Percentiles rank a stretch among this genome's conserved stretches.
Conservation (phyloP, 2,113 vertebrate species). For the Mormyrus lacerda region DNA sequence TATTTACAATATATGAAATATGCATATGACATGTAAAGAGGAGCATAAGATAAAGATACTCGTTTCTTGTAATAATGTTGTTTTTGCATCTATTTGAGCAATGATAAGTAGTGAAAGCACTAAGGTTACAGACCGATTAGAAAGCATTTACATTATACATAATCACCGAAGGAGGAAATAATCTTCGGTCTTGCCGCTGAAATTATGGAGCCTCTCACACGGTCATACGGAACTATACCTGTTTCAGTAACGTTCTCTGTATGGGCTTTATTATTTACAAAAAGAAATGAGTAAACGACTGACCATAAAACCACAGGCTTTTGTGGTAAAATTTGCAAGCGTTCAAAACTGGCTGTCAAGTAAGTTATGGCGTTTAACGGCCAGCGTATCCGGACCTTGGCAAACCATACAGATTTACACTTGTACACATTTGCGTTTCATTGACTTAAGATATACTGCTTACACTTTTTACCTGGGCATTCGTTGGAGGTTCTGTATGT, state of each 20-base stretch:
- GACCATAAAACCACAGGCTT: background rate
- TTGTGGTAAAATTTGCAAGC: background rate
- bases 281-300: background rate
- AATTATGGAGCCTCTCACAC: background rate
- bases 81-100: background rate
- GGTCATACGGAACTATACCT: background rate
- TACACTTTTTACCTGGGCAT: background rate
- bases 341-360: background rate
- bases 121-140: background rate
- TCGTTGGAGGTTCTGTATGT: background rate
- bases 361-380: background rate
- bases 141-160: background rate
- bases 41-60: too few relatives aligned
- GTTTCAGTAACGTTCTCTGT: background rate
- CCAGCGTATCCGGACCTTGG: background rate
- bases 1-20: background rate
- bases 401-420: background rate
- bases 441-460: background rate
- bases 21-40: background rate
- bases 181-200: background rate
- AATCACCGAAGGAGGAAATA: background rate
- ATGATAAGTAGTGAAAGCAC: background rate
- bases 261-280: background rate
- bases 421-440: background rate
- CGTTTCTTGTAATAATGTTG: background rate